Percentiles rank a stretch among this genome's conserved stretches.
Evolutionary conservation across 2,797 vertebrate genomes (phyloP).

Genomic region (Rhincodon typus): DNA sequence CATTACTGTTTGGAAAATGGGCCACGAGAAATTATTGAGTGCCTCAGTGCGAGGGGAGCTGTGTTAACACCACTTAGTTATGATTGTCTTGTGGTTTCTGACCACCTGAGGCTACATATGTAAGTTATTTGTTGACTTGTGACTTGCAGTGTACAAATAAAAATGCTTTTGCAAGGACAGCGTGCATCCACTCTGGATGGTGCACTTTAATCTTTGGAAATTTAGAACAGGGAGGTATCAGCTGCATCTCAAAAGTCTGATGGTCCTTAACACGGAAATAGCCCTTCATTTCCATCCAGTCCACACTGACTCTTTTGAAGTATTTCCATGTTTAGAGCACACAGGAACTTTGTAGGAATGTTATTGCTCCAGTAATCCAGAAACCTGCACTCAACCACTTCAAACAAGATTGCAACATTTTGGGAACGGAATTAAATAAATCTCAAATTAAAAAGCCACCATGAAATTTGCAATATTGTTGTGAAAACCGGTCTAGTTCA

Average conservation of each 20-base stretch:
- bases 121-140: neutral
- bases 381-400: neutral
- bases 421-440: too few relatives aligned
- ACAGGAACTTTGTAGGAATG: neutral
- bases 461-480: too few relatives aligned
- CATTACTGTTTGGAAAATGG: neutral
- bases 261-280: neutral
- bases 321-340: neutral
- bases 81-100: neutral
- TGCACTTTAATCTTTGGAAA: neutral
- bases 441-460: too few relatives aligned
- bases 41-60: neutral
- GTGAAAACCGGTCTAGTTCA: too few relatives aligned
- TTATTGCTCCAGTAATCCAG: neutral
- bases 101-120: neutral
- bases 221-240: neutral
- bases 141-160: neutral
- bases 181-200: neutral
- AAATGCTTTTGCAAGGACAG: neutral
- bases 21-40: too few relatives aligned
- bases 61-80: neutral
- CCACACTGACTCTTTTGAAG: neutral
- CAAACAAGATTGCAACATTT: too few relatives aligned
- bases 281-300: neutral
- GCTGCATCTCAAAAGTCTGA: neutral